Percentiles rank a stretch among this genome's conserved stretches.
These are phyloP conservation scores for Cottus gobio DNA, from an alignment of 2,113 vertebrate species.

Conservation along the genomic window DNA sequence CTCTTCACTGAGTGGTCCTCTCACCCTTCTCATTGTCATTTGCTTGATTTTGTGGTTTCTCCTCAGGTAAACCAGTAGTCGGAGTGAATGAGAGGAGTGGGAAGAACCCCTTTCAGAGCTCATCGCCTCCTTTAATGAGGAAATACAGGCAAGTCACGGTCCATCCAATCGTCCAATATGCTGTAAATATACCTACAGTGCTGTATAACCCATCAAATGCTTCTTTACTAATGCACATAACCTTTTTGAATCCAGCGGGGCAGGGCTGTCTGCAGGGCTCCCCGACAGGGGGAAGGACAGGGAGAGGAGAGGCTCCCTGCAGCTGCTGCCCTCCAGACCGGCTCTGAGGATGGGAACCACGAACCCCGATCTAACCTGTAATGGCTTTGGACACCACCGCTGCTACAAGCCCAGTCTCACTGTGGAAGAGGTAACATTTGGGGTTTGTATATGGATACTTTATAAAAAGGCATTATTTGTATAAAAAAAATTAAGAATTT, in stretches of 20 bases:
- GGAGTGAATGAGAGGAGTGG: slow-evolving; percentile 60
- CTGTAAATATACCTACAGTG: background rate
- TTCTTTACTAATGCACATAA: background rate
- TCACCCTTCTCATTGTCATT: background rate
- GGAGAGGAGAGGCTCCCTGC: slow-evolving; percentile 74
- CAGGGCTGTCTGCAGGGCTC: slow-evolving; percentile 51
- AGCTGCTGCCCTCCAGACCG: slow-evolving; percentile 75
- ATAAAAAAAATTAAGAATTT: background rate
- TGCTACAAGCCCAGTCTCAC: slow-evolving; percentile 80
- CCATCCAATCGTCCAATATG: background rate
- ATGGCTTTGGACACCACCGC: slow-evolving; percentile 65
- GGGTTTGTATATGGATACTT: background rate
- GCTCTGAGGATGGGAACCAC: slow-evolving; percentile 39
- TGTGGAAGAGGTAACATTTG: slow-evolving; percentile 80
- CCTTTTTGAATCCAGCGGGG: slow-evolving; percentile 56
- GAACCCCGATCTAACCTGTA: slow-evolving; percentile 46
- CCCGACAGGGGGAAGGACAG: slow-evolving; percentile 68
- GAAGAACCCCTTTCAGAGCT: slow-evolving; percentile 68
- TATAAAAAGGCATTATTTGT: background rate
- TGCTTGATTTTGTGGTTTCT: background rate
- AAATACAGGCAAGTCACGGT: slow-evolving; percentile 76
- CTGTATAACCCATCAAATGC: background rate
- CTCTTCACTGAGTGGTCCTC: background rate
- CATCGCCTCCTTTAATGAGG: slow-evolving; percentile 69
- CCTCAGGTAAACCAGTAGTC: slow-evolving; percentile 74